These are phyloP conservation scores for Ceratosolen fusciceps DNA, from an alignment of 1,140 invertebrate genomes.

Conservation along the genomic window DNA sequence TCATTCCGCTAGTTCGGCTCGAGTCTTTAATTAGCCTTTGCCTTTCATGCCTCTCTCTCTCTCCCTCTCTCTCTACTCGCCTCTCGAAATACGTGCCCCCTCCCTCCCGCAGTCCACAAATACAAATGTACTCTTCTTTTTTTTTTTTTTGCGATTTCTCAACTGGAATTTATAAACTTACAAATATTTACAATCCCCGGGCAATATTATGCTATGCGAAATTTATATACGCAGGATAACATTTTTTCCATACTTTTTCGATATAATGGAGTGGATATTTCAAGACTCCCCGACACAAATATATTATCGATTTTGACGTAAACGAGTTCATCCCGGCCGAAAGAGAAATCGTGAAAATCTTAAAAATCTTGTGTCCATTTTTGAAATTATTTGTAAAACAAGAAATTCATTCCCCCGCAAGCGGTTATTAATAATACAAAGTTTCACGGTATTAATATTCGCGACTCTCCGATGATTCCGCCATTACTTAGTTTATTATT, in stretches of 20 bases:
- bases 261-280: neutral
- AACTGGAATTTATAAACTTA: conserved; percentile 1
- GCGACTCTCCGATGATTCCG: no score
- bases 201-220: neutral
- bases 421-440: no score
- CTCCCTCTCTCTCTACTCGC: no score
- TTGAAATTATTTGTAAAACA: no score
- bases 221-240: neutral
- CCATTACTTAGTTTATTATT: no score
- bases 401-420: no score
- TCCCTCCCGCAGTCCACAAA: conserved; percentile 29
- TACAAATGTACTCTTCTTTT: conserved; percentile 20
- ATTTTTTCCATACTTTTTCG: no score
- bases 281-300: neutral
- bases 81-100: conserved; percentile 19
- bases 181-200: neutral
- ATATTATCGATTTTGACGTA: neutral
- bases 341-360: neutral
- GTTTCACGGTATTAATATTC: no score
- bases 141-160: no score
- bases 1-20: conserved; percentile 42
- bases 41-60: conserved; percentile 27
- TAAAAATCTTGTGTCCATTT: no score
- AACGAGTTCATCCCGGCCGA: neutral
- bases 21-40: conserved; percentile 49